These are phyloP conservation scores for Cyrtonyx montezumae DNA, from an alignment of 2,113 vertebrate genomes.

Conservation along the genomic window DNA sequence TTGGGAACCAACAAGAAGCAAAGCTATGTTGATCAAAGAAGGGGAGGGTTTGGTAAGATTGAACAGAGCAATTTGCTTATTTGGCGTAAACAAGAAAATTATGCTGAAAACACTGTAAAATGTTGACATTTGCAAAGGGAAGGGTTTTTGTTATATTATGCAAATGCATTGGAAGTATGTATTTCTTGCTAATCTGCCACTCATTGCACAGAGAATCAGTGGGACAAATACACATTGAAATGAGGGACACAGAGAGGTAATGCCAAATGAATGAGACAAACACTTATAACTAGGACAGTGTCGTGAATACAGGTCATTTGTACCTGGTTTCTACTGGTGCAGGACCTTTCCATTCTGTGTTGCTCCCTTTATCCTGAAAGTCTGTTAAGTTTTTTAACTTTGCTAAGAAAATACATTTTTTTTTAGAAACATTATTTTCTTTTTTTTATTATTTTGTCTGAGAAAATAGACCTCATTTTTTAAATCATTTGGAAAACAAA, in stretches of 20 bases:
- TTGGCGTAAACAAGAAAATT: neutral
- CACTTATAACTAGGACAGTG: neutral
- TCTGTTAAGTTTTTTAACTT: neutral
- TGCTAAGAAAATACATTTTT: neutral
- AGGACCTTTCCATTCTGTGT: neutral
- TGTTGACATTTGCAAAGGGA: neutral
- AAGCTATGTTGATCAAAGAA: neutral
- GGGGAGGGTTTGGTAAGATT: neutral
- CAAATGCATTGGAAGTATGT: neutral
- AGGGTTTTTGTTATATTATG: neutral
- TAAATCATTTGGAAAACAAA: neutral
- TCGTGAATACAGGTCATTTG: neutral
- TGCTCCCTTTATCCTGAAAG: neutral
- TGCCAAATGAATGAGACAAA: neutral
- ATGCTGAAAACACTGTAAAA: neutral
- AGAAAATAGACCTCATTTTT: neutral
- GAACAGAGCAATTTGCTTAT: neutral
- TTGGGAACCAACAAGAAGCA: neutral
- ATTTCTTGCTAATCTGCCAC: neutral
- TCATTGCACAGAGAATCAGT: neutral
- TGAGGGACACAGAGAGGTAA: neutral
- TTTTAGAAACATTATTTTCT: neutral
- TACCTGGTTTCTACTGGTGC: neutral
- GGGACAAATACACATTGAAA: neutral
- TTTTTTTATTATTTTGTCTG: accelerated